Conservation (phyloP, 2,797 vertebrate genomes). For the Triplophysa yarkandensis region DNA sequence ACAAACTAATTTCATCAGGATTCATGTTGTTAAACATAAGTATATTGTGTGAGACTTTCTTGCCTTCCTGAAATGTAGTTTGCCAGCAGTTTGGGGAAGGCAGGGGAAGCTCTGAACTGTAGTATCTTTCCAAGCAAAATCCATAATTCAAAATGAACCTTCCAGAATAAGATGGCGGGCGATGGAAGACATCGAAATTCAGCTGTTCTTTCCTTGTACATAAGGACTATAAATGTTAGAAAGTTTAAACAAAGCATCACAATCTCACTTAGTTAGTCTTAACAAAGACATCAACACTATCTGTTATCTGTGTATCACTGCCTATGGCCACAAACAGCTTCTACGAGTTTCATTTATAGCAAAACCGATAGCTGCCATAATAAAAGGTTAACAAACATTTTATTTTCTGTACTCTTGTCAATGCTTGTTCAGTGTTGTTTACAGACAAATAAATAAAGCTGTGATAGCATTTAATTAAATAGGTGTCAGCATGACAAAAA, state of each 20-base stretch:
- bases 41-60: too few relatives aligned
- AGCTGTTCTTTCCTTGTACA: conserved; percentile 6
- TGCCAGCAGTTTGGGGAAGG: conserved; percentile 17
- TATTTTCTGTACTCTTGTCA: background rate
- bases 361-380: background rate
- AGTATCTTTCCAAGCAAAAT: conserved; percentile 27
- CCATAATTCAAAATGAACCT: conserved; percentile 45
- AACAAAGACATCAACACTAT: background rate
- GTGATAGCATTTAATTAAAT: background rate
- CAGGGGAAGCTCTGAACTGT: background rate
- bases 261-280: background rate
- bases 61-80: conserved; percentile 27
- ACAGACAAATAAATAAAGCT: background rate
- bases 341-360: background rate
- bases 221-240: background rate
- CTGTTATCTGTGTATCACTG: background rate
- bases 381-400: background rate
- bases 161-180: conserved; percentile 22
- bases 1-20: conserved; percentile 11
- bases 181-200: background rate
- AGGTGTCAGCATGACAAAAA: background rate
- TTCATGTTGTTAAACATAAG: too few relatives aligned
- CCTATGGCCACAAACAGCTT: background rate
- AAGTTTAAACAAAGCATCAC: conserved; percentile 2
- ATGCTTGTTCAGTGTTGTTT: background rate